Conservation (phyloP, 1,140 invertebrate species). For the Lepidurus couesii region DNA sequence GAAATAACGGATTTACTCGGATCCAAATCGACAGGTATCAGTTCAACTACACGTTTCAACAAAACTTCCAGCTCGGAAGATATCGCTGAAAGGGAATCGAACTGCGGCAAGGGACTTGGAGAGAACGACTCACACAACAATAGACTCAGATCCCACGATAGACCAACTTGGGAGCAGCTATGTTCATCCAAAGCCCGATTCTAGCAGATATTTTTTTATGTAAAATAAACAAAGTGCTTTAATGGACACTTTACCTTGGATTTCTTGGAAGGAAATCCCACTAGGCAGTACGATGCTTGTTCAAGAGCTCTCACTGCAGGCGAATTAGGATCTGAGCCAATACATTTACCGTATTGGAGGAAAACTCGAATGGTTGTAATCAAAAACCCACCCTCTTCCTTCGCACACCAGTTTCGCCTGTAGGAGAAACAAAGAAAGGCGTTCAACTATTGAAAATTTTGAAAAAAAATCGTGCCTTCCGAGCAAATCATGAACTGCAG, state of each 20-base stretch:
- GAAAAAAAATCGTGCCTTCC: conserved; percentile 51
- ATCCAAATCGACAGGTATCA: conserved; percentile 63
- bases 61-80: conserved; percentile 68
- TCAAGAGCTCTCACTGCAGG: conserved; percentile 46
- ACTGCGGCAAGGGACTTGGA: conserved; percentile 68
- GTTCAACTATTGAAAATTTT: neutral
- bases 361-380: conserved; percentile 69
- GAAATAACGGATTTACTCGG: conserved; percentile 42
- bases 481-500: conserved; percentile 77
- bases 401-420: conserved; percentile 65
- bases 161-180: conserved; percentile 59
- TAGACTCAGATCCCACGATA: conserved; percentile 71
- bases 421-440: neutral
- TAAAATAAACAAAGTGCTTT: neutral
- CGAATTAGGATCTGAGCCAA: conserved; percentile 47
- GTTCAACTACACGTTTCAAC: conserved; percentile 63
- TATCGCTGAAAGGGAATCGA: conserved; percentile 70
- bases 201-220: conserved; percentile 48
- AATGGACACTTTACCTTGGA: neutral
- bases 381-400: conserved; percentile 66
- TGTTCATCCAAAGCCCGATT: conserved; percentile 67
- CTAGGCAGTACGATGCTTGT: conserved; percentile 50
- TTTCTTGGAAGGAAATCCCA: neutral
- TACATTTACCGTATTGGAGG: conserved; percentile 55
- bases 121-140: conserved; percentile 74